Percentiles rank a stretch among this genome's conserved stretches.
Evolutionary conservation across 1,140 invertebrate genomes (phyloP).

Genomic region (Drosophila malerkotliana): DNA sequence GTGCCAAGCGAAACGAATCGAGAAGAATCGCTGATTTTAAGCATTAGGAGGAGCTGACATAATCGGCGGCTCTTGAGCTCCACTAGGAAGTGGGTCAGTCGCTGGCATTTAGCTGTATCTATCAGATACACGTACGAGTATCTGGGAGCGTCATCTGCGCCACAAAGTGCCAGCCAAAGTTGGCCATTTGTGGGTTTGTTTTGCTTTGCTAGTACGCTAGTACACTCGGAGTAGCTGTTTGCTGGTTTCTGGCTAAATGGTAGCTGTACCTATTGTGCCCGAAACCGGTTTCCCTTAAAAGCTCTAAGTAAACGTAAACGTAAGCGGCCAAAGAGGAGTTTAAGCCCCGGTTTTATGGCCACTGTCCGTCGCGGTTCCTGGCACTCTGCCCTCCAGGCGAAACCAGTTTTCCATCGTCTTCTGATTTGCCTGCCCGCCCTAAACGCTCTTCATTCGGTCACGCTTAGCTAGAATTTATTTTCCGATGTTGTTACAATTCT

Average conservation of each 20-base stretch:
- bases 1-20: not conserved
- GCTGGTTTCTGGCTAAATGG: conserved; percentile 17
- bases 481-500: conserved; percentile 11
- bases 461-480: conserved; percentile 67
- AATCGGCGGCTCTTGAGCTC: conserved; percentile 40
- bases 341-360: conserved; percentile 45
- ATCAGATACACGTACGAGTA: conserved; percentile 37
- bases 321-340: conserved; percentile 34
- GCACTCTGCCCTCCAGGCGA: conserved; percentile 47
- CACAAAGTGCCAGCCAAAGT: conserved; percentile 15
- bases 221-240: conserved; percentile 3
- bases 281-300: conserved; percentile 45
- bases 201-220: conserved; percentile 18
- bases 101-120: conserved; percentile 71
- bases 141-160: conserved; percentile 56
- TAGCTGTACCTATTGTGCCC: conserved; percentile 59
- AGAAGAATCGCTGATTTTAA: conserved; percentile 16
- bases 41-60: conserved; percentile 64
- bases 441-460: conserved; percentile 58
- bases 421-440: conserved; percentile 22
- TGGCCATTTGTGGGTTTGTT: conserved; percentile 47
- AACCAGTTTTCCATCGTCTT: conserved; percentile 55
- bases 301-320: conserved; percentile 39
- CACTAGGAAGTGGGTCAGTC: conserved; percentile 71
- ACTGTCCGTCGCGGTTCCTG: conserved; percentile 50